These are phyloP conservation scores for Araneus ventricosus DNA, from an alignment of 1,140 invertebrate genomes.

Conservation along the genomic window DNA sequence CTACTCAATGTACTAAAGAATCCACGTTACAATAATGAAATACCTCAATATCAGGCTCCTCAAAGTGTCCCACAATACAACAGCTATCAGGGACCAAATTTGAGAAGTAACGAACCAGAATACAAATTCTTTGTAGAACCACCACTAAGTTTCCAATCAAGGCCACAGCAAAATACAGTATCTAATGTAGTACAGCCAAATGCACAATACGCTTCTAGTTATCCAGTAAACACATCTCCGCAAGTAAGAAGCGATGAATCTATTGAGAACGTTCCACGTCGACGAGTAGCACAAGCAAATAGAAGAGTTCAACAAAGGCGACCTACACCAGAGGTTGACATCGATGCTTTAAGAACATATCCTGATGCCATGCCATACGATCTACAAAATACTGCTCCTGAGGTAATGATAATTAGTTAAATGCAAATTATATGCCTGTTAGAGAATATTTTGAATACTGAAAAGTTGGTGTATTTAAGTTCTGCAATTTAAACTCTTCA, in stretches of 20 bases:
- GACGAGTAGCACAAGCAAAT: not conserved
- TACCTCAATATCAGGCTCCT: not conserved
- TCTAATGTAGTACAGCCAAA: not conserved
- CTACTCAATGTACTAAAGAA: slow-evolving; percentile 48
- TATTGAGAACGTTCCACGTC: not conserved
- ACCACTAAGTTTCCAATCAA: not conserved
- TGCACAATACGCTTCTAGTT: not conserved
- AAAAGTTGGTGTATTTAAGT: too few species aligned
- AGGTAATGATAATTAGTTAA: not conserved
- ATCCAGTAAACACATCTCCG: not conserved
- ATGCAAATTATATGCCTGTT: not conserved
- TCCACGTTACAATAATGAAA: not conserved
- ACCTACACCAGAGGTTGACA: not conserved
- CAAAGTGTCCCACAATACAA: not conserved
- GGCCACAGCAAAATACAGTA: not conserved
- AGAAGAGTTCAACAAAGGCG: not conserved
- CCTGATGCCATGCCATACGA: not conserved
- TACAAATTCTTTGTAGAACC: slow-evolving; percentile 31
- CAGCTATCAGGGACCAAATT: not conserved
- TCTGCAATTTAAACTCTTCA: too few species aligned
- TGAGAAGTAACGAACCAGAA: not conserved
- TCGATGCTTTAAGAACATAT: slow-evolving; percentile 6
- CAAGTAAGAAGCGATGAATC: not conserved
- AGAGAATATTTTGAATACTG: not conserved
- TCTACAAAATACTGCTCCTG: not conserved